These are phyloP conservation scores for Sesia apiformis DNA, from an alignment of 2,888 invertebrate species.

Conservation along the genomic window DNA sequence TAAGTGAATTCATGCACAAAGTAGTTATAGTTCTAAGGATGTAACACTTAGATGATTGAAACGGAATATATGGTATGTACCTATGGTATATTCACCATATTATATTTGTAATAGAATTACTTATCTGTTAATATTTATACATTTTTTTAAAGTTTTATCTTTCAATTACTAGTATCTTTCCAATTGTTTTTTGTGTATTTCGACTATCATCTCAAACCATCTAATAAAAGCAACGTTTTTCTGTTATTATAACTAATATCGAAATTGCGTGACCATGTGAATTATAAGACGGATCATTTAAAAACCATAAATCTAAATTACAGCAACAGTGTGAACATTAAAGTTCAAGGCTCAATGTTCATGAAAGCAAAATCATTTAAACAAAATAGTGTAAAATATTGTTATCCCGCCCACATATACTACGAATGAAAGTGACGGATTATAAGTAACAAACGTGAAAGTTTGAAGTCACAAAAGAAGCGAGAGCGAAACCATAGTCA, in stretches of 20 bases:
- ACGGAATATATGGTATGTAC: no score
- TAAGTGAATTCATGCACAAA: no score
- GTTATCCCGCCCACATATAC: slow-evolving; percentile 9
- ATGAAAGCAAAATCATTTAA: neutral
- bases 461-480: slow-evolving; percentile 27
- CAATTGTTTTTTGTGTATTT: no score
- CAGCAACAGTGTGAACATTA: slow-evolving; percentile 1
- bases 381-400: slow-evolving; percentile 9
- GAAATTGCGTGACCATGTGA: slow-evolving; percentile 18
- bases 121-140: no score
- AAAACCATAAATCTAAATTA: slow-evolving; percentile 13
- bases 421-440: slow-evolving; percentile 15
- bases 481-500: slow-evolving; percentile 23
- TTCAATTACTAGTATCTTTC: no score
- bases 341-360: slow-evolving; percentile 16
- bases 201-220: slow-evolving; percentile 4
- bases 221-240: no score
- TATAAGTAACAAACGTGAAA: slow-evolving; percentile 23
- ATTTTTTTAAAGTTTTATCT: no score
- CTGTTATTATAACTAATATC: slow-evolving; percentile 10
- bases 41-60: no score
- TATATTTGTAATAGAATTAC: no score
- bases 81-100: no score
- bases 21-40: no score
- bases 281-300: slow-evolving; percentile 12